Percentiles rank a stretch among this genome's conserved stretches.
phyloP scores from a whole-genome alignment of 2,113 vertebrate species.

The Silurus meridionalis region DNA sequence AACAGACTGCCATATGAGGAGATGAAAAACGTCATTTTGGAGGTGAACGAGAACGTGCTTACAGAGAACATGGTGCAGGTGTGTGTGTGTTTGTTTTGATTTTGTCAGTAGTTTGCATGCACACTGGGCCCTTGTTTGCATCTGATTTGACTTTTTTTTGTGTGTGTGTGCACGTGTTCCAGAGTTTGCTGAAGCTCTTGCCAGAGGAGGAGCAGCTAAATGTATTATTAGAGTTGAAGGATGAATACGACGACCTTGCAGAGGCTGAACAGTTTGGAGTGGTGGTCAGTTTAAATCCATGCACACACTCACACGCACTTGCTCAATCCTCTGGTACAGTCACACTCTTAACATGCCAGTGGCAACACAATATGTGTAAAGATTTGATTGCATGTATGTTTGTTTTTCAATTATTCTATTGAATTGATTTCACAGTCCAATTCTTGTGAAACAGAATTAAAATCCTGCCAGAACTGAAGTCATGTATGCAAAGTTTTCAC shows the following conservation, averaged over 20 bases:
- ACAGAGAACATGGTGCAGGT: conserved; percentile 81
- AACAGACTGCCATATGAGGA: conserved; percentile 82
- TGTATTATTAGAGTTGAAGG: conserved; percentile 77
- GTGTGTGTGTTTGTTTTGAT: neutral
- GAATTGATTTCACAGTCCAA: neutral
- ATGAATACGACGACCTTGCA: conserved; percentile 84
- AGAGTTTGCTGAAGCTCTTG: conserved; percentile 85
- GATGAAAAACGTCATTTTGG: conserved; percentile 79
- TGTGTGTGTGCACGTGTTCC: conserved; percentile 39
- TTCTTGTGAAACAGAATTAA: neutral
- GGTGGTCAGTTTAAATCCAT: conserved; percentile 71
- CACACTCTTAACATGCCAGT: neutral
- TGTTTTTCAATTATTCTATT: too few species aligned
- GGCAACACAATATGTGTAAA: neutral
- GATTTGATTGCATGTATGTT: neutral
- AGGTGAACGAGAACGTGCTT: conserved; percentile 80
- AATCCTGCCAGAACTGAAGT: neutral
- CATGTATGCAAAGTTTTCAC: neutral
- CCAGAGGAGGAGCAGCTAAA: conserved; percentile 75
- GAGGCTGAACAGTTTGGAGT: conserved; percentile 86
- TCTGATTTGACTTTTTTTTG: conserved; percentile 18
- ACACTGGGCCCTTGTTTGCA: conserved; percentile 11
- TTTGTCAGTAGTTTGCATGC: conserved; percentile 14
- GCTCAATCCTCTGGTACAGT: neutral
- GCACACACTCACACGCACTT: neutral